Percentiles rank a stretch among this genome's conserved stretches.
Conservation (phyloP, 2,113 vertebrate genomes). For the Machaerirhynchus nigripectus region DNA sequence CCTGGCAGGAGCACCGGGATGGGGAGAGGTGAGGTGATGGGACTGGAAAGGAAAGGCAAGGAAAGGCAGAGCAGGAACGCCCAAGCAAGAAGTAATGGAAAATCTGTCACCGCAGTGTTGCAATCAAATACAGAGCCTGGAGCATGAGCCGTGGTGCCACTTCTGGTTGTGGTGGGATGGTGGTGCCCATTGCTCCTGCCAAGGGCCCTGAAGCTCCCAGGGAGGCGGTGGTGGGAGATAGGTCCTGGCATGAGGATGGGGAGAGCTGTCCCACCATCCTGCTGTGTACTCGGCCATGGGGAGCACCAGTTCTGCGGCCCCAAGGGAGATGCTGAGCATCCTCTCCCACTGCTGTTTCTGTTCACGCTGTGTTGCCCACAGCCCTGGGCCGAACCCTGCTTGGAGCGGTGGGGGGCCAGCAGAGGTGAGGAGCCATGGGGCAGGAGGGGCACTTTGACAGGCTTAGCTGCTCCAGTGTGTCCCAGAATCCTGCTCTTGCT, state of each 20-base stretch:
- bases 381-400: background rate
- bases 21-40: background rate
- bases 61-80: background rate
- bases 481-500: background rate
- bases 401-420: background rate
- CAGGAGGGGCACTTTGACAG: background rate
- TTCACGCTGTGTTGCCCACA: background rate
- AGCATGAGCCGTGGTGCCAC: background rate
- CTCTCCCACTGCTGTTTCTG: fast-evolving
- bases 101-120: background rate
- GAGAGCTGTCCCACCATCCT: background rate
- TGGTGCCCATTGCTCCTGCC: background rate
- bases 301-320: fast-evolving
- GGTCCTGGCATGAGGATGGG: background rate
- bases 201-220: background rate
- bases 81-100: conserved; percentile 2
- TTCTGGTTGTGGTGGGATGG: background rate
- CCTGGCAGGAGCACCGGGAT: background rate
- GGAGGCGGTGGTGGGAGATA: background rate
- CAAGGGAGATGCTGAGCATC: background rate
- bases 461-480: background rate
- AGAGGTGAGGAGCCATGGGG: background rate
- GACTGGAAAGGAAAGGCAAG: background rate
- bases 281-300: background rate
- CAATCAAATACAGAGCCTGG: background rate